Evolutionary conservation across 2,797 vertebrate species (phyloP), one percentile per base, ranked within the genome.

Genomic region (Lycodopsis pacificus): DNA sequence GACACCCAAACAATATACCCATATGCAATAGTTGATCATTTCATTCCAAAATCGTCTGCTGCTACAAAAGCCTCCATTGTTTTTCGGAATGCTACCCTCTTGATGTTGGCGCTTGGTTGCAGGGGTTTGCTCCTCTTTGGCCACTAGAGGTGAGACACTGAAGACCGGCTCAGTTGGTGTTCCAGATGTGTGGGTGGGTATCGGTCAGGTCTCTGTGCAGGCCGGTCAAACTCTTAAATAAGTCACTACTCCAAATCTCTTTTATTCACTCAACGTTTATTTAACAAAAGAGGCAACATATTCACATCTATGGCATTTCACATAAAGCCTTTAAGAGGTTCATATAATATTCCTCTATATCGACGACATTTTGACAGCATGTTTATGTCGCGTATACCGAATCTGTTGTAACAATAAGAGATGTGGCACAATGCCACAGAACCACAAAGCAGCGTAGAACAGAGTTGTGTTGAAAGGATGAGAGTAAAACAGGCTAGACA

Each of bases 211-310:
- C 9, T 56, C 40, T 25, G 7, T 17, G 3, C 48, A 22, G 12
- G 7, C 20, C 36, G 27, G 51, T 30, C 62, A 19, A 49, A 11
- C 13, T 19, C 54, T 56, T 62, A n/a, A 73, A 84, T 22, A 62
- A 68, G 0, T 4, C 5, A 59, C 11, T 0, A 7, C 36, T 40
- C 3, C 30, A 65, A 20, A 32, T 25, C 53, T 17, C 22, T 53
- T 4, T 57, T 73, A 32, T 76, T 86, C 32, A 65, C 22, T 71
- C 14, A 25, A 6, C 63, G 42, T 94, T 94, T 94, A 94, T 94
- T 94, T 72, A 84, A 84, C 63, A 86, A 77, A 83, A 82, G 67
- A 71, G 36, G 1, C 1, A 77, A 76, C 54, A 84, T 44, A 80
- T 79, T 91, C 81, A 88, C 68, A 86, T 44, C 73, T 44, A 82